Percentiles rank a stretch among this genome's conserved stretches.
phyloP scores from a whole-genome alignment of 2,797 vertebrate genomes.

The Danio jaintianensis region DNA sequence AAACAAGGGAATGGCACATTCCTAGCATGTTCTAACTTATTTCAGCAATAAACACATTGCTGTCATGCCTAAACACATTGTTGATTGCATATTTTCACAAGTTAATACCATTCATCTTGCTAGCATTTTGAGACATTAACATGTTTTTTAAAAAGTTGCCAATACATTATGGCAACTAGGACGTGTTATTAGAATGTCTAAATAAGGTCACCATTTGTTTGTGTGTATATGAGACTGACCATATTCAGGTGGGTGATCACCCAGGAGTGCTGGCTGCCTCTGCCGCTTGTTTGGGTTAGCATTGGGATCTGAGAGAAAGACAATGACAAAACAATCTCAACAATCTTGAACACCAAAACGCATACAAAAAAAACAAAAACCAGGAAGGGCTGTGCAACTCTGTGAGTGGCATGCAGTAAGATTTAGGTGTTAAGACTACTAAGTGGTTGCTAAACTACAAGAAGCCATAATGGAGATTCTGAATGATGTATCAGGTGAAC shows the following conservation, averaged over 20 bases:
- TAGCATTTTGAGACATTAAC: too few species aligned
- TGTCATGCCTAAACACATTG: too few species aligned
- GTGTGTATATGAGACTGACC: conserved; percentile 76
- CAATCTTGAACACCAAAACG: conserved; percentile 27
- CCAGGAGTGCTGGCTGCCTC: conserved; percentile 92
- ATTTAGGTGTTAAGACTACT: conserved; percentile 28
- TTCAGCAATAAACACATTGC: too few species aligned
- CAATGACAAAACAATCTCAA: conserved; percentile 28
- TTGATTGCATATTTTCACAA: too few species aligned
- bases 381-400: conserved; percentile 22
- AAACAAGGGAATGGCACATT: too few species aligned
- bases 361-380: conserved; percentile 56
- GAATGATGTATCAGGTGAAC: neutral
- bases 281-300: conserved; percentile 92
- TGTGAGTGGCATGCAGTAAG: conserved; percentile 75
- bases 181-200: too few species aligned
- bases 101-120: too few species aligned
- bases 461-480: conserved; percentile 77
- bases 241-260: conserved; percentile 94
- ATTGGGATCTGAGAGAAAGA: conserved; percentile 76
- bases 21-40: too few species aligned
- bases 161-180: too few species aligned
- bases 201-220: neutral
- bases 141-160: too few species aligned
- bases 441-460: conserved; percentile 7